Evolutionary conservation across 92 coral and sea anemone genomes (phyloP), one percentile per base, ranked within the genome.

Genomic region (Bergia sp.): DNA sequence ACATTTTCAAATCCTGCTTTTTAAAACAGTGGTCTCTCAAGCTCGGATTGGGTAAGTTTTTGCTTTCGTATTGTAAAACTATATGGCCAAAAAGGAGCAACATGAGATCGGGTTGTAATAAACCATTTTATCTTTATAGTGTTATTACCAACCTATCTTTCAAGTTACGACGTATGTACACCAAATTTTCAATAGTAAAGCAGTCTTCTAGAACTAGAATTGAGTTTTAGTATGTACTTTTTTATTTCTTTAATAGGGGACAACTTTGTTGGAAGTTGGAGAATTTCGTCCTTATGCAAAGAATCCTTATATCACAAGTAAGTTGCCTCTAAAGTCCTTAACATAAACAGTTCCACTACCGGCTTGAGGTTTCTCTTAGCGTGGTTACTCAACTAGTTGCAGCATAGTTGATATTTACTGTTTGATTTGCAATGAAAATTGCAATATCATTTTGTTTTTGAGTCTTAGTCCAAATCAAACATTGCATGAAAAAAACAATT

Each of bases 1-100:
- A 53, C 58, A 15, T 1, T 53, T 6, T 53, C 10, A 1, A 53
- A 53, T 53, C 21, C 74, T 69, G 64, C 65, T 86, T 23, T 77
- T 58, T 18, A 85, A 66, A 82, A 42, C 89, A 90, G 99, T 80
- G 92, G 93, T 43, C 53, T 92, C 42, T 85, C 98, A 74, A 92
- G 94, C 89, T 90, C 98, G 18, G 99, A 96, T 38, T 96, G 98
- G 99, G 99, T 96, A 89, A 75, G 98, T 90, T 72, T 40, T 11
- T 1, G 23, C 16, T 43, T 16, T 23, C 61, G 21, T 29, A n/a
- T 44, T 49, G 58, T 53, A 53, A 53, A n/a, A n/a, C 16, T 53
- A 53, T 53, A 10, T 53, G 58, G 4, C 57, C 11, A 20, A 3
- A 73, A 36, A 64, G 50, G 5, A 11, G 53, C 47, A 81, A 16